Percentiles rank a stretch among this genome's conserved stretches.
These are phyloP conservation scores for Elaphurus davidianus DNA, from an alignment of 2,113 vertebrate species.

Conservation along the genomic window DNA sequence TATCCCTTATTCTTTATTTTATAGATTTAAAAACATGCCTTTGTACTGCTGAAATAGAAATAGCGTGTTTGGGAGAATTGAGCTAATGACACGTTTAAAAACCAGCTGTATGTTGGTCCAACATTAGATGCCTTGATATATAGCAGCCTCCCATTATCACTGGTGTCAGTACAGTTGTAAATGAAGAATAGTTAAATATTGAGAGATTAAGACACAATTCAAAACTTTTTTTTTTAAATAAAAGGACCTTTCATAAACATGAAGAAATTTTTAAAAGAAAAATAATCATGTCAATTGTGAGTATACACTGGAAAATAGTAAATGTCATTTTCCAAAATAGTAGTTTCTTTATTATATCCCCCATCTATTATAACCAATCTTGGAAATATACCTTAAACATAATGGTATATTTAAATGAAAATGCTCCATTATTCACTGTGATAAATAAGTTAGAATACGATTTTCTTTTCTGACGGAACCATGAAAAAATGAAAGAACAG, in stretches of 20 bases:
- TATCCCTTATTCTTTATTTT: constrained; percentile 75
- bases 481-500: constrained; percentile 67
- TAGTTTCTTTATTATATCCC: constrained; percentile 69
- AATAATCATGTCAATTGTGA: constrained; percentile 59
- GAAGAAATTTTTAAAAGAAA: constrained; percentile 62
- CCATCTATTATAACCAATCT: constrained; percentile 69
- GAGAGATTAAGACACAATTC: constrained; percentile 65
- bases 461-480: constrained; percentile 61
- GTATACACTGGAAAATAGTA: constrained; percentile 44
- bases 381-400: constrained; percentile 67
- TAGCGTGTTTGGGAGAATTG: constrained; percentile 52
- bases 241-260: constrained; percentile 62
- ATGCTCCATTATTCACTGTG: constrained; percentile 69
- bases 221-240: constrained; percentile 52
- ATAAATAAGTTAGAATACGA: constrained; percentile 68
- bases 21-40: constrained; percentile 73
- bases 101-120: constrained; percentile 47
- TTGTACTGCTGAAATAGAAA: constrained; percentile 75
- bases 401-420: constrained; percentile 68
- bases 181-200: constrained; percentile 70
- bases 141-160: constrained; percentile 19
- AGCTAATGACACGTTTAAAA: constrained; percentile 60
- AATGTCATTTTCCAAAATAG: constrained; percentile 67
- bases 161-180: constrained; percentile 42
- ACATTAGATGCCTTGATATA: constrained; percentile 44